Percentiles rank a stretch among this genome's conserved stretches.
These are phyloP conservation scores for Diceros bicornis DNA, from an alignment of 2,797 vertebrate genomes.

Conservation along the genomic window DNA sequence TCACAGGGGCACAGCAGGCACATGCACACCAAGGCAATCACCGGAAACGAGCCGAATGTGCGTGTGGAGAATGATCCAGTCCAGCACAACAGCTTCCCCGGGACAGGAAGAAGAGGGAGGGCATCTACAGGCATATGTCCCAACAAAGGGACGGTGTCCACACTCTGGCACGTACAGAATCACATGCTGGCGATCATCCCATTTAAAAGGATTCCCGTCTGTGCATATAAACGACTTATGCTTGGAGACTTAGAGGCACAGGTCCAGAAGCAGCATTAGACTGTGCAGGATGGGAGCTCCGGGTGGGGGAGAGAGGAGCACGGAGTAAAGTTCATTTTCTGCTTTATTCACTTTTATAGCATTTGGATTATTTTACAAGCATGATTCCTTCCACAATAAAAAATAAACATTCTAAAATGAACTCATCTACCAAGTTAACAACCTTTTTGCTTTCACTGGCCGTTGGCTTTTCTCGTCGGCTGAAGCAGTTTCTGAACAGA, in stretches of 20 bases:
- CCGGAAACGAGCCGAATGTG: not conserved
- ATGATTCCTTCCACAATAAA: not conserved
- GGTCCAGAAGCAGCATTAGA: not conserved
- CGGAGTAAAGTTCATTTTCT: not conserved
- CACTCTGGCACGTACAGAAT: accelerated
- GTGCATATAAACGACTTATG: accelerated
- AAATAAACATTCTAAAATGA: not conserved
- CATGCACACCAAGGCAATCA: not conserved
- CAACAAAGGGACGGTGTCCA: not conserved
- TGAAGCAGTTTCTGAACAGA: not conserved
- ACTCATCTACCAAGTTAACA: not conserved
- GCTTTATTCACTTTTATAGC: not conserved
- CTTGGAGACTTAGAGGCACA: not conserved
- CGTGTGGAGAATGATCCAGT: not conserved
- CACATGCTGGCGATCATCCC: accelerated
- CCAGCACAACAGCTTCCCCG: not conserved
- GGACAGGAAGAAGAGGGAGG: not conserved
- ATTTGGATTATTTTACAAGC: not conserved
- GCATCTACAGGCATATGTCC: accelerated
- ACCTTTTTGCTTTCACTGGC: not conserved
- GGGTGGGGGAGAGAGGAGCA: not conserved
- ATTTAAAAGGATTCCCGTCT: not conserved
- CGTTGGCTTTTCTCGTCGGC: not conserved
- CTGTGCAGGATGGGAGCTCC: accelerated
- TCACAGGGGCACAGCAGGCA: accelerated